Conservation (phyloP, 2,113 vertebrate genomes). For the Syrmaticus mikado region DNA sequence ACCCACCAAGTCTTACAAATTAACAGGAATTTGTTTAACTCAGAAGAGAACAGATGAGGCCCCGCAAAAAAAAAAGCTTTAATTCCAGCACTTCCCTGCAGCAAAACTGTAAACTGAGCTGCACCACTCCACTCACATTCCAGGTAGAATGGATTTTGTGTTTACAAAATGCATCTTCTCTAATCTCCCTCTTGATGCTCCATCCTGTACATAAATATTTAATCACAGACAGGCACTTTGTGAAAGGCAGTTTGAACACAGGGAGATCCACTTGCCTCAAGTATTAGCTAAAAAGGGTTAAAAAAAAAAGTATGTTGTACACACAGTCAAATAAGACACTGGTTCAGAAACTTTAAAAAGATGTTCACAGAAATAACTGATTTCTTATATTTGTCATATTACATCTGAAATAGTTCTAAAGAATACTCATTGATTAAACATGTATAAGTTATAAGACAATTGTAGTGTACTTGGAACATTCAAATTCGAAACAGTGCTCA, state of each 20-base stretch:
- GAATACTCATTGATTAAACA: neutral
- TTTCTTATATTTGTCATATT: neutral
- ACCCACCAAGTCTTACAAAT: neutral
- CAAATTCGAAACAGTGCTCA: neutral
- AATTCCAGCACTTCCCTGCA: conserved; percentile 25
- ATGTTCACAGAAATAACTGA: neutral
- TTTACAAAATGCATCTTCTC: conserved; percentile 35
- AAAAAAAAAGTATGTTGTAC: neutral
- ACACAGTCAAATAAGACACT: neutral
- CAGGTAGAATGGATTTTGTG: conserved; percentile 25
- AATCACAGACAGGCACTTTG: neutral
- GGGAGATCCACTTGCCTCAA: neutral
- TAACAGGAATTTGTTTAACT: conserved; percentile 26
- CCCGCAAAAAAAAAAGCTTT: neutral
- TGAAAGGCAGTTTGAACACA: neutral
- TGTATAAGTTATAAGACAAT: neutral
- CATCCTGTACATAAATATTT: neutral
- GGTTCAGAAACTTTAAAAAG: neutral
- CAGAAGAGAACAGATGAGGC: neutral
- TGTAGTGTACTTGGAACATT: neutral
- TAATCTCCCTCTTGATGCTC: neutral
- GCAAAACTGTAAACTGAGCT: conserved; percentile 52
- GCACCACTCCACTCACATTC: conserved; percentile 57
- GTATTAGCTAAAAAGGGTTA: neutral
- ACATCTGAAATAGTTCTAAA: neutral